Conservation (phyloP, 2,888 invertebrate genomes). For the Amphipyra tragopoginis region DNA sequence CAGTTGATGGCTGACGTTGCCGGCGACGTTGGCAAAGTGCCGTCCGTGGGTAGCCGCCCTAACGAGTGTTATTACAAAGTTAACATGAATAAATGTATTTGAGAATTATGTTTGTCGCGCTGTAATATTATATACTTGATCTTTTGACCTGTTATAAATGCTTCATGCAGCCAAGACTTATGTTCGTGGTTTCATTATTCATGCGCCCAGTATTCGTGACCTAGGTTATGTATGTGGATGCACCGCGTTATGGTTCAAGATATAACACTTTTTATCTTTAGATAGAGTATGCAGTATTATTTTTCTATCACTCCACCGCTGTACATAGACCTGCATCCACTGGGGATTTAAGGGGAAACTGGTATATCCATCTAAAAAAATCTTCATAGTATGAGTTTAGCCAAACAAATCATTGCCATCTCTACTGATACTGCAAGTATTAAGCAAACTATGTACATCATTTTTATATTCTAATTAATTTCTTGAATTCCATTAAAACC, state of each 20-base stretch:
- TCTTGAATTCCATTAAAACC: no score
- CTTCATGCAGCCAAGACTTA: conserved; percentile 18
- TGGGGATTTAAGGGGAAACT: no score
- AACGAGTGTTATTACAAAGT: conserved; percentile 25
- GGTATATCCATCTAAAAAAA: no score
- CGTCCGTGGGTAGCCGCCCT: background rate
- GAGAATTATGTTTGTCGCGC: conserved; percentile 35
- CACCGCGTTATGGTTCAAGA: conserved; percentile 2
- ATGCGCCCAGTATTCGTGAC: conserved; percentile 15
- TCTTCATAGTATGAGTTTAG: no score
- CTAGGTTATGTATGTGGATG: conserved; percentile 6
- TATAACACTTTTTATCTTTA: background rate
- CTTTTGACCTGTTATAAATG: conserved; percentile 43
- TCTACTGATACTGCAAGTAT: no score
- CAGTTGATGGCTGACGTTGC: no score
- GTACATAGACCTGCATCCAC: no score
- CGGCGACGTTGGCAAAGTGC: background rate
- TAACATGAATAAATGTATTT: conserved; percentile 42
- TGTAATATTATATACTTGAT: conserved; percentile 48
- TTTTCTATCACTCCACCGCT: no score
- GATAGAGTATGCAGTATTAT: no score
- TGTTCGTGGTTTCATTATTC: conserved; percentile 27
- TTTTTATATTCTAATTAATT: no score
- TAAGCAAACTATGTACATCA: no score
- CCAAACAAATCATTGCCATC: no score